A percentile compares a stretch with the other conserved stretches of the same genome.
These are phyloP conservation scores for Crocallis elinguaria DNA, from an alignment of 2,888 invertebrate genomes.

Conservation along the genomic window DNA sequence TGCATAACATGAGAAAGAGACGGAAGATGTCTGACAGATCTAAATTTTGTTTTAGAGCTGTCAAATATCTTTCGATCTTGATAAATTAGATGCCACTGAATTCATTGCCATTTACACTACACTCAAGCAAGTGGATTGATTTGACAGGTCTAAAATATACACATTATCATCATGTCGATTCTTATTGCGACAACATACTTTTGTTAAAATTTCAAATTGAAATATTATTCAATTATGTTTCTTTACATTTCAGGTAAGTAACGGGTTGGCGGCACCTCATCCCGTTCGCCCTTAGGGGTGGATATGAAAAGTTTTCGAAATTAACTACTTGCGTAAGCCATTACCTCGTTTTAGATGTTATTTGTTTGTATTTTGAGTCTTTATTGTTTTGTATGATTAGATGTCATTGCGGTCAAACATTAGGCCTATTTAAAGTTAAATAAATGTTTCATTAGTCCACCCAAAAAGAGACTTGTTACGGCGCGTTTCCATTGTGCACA, in stretches of 20 bases:
- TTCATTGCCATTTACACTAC: too few species aligned
- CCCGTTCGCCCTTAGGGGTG: not conserved
- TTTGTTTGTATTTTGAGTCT: not conserved
- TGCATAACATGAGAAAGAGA: too few species aligned
- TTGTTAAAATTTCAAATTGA: conserved; percentile 48
- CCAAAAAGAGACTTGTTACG: too few species aligned
- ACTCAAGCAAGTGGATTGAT: too few species aligned
- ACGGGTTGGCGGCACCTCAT: conserved; percentile 10
- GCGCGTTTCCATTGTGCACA: too few species aligned
- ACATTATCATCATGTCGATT: not conserved
- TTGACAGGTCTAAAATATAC: not conserved
- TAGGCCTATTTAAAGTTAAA: too few species aligned
- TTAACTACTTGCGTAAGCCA: conserved; percentile 5
- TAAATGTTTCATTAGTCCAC: too few species aligned
- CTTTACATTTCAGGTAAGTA: conserved; percentile 64
- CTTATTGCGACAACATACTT: conserved; percentile 20
- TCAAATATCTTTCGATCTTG: too few species aligned
- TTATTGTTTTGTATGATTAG: not conserved
- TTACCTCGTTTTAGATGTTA: not conserved
- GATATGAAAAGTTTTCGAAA: conserved; percentile 7
- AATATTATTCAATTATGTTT: conserved; percentile 43
- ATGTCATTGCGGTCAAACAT: too few species aligned
- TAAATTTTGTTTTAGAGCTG: too few species aligned
- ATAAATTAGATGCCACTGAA: too few species aligned
- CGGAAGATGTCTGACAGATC: too few species aligned